Evolutionary conservation across 2,113 vertebrate genomes (phyloP).

Genomic region (Phalacrocorax pelagicus): DNA sequence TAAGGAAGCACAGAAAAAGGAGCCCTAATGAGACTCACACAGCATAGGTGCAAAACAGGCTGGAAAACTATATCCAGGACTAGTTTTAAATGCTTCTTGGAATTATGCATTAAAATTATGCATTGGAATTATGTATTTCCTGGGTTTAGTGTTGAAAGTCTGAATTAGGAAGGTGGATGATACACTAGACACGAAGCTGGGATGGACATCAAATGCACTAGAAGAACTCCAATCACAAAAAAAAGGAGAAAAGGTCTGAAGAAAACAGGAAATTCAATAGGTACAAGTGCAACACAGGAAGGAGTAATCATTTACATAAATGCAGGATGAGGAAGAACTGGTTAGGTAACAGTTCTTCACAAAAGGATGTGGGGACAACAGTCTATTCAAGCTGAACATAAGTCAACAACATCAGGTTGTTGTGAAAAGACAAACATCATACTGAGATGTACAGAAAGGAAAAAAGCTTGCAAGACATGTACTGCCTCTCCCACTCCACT

Average conservation of each 20-base stretch:
- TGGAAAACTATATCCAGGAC: not conserved
- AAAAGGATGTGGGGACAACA: conserved; percentile 38
- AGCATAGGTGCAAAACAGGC: not conserved
- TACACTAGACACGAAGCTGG: not conserved
- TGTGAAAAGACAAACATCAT: conserved; percentile 38
- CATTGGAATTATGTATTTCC: not conserved
- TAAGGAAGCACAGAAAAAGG: not conserved
- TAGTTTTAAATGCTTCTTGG: not conserved
- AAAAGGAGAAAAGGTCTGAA: not conserved
- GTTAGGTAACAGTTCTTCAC: conserved; percentile 40
- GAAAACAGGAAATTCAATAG: conserved; percentile 5
- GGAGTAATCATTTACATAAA: conserved; percentile 40
- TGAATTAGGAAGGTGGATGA: not conserved
- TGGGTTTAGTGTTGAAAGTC: not conserved
- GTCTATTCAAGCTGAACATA: not conserved
- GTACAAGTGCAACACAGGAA: not conserved
- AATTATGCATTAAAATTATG: not conserved
- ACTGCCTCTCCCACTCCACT: not conserved
- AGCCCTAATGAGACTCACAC: not conserved
- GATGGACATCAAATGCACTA: not conserved
- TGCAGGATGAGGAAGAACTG: conserved; percentile 47
- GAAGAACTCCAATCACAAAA: not conserved
- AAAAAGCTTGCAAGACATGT: not conserved
- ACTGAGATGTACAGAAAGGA: conserved; percentile 8
- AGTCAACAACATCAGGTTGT: conserved; percentile 30